Percentiles rank a stretch among this genome's conserved stretches.
These are phyloP conservation scores for Percopsis omiscomaycus DNA, from an alignment of 2,797 vertebrate genomes.

Conservation along the genomic window DNA sequence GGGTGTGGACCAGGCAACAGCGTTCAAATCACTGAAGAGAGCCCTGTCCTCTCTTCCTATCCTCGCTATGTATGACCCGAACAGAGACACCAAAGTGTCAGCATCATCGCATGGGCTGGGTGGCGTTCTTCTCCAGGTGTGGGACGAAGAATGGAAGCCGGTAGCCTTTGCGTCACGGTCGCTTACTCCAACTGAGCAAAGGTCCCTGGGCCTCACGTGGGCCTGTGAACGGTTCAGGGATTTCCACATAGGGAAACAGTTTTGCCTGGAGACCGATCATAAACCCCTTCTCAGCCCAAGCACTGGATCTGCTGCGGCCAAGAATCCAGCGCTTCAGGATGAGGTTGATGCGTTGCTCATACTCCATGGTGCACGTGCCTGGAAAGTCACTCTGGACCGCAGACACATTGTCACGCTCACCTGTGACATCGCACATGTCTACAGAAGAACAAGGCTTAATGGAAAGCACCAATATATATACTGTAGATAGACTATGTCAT, in stretches of 20 bases:
- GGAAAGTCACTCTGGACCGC: conserved; percentile 26
- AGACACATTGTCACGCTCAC: conserved; percentile 4
- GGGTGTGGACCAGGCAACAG: background rate
- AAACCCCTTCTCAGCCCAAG: conserved; percentile 19
- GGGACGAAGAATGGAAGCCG: too few species aligned
- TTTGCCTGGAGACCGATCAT: conserved; percentile 29
- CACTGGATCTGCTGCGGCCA: conserved; percentile 10
- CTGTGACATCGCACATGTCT: background rate
- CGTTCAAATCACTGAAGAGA: conserved; percentile 3
- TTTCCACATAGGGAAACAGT: conserved; percentile 14
- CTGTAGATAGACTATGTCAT: conserved; percentile 1
- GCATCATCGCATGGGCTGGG: conserved; percentile 2
- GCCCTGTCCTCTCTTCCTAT: background rate
- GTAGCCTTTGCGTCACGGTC: too few species aligned
- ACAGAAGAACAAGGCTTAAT: background rate
- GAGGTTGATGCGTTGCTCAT: conserved; percentile 22
- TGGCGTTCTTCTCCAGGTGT: background rate
- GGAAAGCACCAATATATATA: conserved; percentile 23
- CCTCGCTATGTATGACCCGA: conserved; percentile 1
- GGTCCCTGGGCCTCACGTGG: conserved; percentile 18
- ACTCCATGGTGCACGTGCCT: conserved; percentile 18
- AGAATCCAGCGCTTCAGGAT: conserved; percentile 27
- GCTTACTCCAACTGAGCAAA: too few species aligned
- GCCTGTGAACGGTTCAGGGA: conserved; percentile 13
- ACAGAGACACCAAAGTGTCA: background rate